A percentile compares a stretch with the other conserved stretches of the same genome.
phyloP scores from a whole-genome alignment of 2,113 vertebrate species.

The Pterocles gutturalis region DNA sequence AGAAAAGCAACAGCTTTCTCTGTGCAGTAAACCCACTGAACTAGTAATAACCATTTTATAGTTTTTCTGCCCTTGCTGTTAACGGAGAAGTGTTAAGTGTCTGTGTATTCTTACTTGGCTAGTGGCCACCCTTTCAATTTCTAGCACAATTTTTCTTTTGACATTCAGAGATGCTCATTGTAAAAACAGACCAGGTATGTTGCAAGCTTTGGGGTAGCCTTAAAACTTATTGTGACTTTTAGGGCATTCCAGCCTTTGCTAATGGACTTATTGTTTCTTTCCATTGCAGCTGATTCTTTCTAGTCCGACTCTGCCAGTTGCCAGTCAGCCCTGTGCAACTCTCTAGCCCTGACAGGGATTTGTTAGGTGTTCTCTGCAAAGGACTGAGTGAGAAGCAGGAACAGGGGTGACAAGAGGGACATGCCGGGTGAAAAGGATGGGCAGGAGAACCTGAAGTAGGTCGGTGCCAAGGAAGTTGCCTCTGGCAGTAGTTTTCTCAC shows the following conservation, averaged over 20 bases:
- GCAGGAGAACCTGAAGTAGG: neutral
- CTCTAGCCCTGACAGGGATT: neutral
- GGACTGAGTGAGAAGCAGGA: neutral
- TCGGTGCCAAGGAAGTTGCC: neutral
- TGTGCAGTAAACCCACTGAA: neutral
- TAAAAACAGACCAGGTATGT: neutral
- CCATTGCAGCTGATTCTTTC: neutral
- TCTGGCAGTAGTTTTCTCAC: fast-evolving
- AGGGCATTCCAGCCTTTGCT: neutral
- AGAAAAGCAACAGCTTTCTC: neutral
- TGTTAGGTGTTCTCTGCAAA: neutral
- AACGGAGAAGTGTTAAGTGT: neutral
- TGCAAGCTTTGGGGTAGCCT: neutral
- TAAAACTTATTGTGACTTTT: neutral
- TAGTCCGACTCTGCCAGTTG: neutral
- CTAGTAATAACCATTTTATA: neutral
- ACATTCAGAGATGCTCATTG: neutral
- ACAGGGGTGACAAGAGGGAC: neutral
- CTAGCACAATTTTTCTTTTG: neutral
- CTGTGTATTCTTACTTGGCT: neutral
- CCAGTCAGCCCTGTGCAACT: neutral
- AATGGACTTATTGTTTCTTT: neutral
- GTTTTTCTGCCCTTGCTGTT: neutral
- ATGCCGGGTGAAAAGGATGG: neutral
- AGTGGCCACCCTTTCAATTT: neutral